phyloP scores from a whole-genome alignment of 2,888 invertebrate genomes.

The Smittia sp. region DNA sequence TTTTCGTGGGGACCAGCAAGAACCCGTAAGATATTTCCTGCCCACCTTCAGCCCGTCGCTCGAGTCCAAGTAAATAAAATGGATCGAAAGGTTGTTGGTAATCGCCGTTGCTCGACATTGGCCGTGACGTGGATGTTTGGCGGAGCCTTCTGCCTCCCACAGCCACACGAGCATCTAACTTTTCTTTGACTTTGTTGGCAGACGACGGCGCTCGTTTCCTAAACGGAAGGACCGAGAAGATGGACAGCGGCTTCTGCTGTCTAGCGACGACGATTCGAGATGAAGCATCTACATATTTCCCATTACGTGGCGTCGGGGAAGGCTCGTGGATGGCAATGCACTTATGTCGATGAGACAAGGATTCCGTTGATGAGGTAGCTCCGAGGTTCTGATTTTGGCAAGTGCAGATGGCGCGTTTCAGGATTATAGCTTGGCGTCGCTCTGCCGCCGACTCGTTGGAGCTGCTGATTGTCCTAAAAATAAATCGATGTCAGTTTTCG shows the following conservation, averaged over 20 bases:
- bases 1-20: conserved; percentile 73
- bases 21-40: conserved; percentile 87
- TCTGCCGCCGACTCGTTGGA: conserved; percentile 18
- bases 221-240: conserved; percentile 44
- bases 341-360: background rate
- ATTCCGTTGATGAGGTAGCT: conserved; percentile 4
- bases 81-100: conserved; percentile 70
- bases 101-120: conserved; percentile 79
- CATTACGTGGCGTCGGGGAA: background rate
- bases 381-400: background rate
- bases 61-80: conserved; percentile 79
- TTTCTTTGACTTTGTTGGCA: background rate
- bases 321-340: conserved; percentile 5
- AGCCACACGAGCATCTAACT: conserved; percentile 64
- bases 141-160: conserved; percentile 65
- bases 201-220: background rate
- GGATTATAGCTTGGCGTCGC: conserved; percentile 22
- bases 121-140: conserved; percentile 78
- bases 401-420: conserved; percentile 24
- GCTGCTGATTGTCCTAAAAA: conserved; percentile 31
- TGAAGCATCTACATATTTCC: background rate
- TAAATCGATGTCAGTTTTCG: no score
- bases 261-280: conserved; percentile 36
- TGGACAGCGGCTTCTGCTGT: conserved; percentile 43
- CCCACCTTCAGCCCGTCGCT: conserved; percentile 68